Conservation (phyloP, 2,888 invertebrate genomes). For the Leucozona laternaria region DNA sequence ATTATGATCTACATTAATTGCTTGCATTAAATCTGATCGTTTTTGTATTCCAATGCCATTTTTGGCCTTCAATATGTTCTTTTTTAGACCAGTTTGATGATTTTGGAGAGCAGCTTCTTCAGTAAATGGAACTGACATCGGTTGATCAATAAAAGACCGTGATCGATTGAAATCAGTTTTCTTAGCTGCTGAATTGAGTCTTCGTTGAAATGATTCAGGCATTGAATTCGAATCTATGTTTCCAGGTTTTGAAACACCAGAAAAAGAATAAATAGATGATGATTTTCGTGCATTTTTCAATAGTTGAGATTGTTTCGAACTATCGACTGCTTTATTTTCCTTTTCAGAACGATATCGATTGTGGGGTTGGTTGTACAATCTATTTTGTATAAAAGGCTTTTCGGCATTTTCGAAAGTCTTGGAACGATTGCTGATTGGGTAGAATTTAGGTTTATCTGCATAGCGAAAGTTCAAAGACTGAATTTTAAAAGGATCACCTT, state of each 20-base stretch:
- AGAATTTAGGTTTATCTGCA: slow-evolving; percentile 78
- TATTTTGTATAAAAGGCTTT: slow-evolving; percentile 76
- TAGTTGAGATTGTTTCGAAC: neutral
- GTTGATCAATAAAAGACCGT: slow-evolving; percentile 1
- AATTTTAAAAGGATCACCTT: slow-evolving; percentile 81
- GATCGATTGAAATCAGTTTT: neutral
- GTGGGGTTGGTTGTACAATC: slow-evolving; percentile 77
- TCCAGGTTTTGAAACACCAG: neutral
- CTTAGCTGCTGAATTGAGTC: neutral
- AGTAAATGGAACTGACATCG: neutral
- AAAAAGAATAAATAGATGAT: neutral
- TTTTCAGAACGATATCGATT: slow-evolving; percentile 49
- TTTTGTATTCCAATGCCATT: neutral
- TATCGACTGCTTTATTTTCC: slow-evolving; percentile 3
- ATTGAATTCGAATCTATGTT: neutral
- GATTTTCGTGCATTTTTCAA: neutral
- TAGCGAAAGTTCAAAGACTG: slow-evolving; percentile 81
- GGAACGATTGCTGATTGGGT: slow-evolving; percentile 16
- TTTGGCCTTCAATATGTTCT: neutral
- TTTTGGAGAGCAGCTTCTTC: neutral
- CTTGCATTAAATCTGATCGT: neutral
- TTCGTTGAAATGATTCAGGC: neutral
- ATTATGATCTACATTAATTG: slow-evolving; percentile 7
- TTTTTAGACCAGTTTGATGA: neutral
- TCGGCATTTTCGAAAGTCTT: slow-evolving; percentile 69